Evolutionary conservation across 2,113 vertebrate species (phyloP), one percentile per base, ranked within the genome.

Genomic region (Menidia beryllina): DNA sequence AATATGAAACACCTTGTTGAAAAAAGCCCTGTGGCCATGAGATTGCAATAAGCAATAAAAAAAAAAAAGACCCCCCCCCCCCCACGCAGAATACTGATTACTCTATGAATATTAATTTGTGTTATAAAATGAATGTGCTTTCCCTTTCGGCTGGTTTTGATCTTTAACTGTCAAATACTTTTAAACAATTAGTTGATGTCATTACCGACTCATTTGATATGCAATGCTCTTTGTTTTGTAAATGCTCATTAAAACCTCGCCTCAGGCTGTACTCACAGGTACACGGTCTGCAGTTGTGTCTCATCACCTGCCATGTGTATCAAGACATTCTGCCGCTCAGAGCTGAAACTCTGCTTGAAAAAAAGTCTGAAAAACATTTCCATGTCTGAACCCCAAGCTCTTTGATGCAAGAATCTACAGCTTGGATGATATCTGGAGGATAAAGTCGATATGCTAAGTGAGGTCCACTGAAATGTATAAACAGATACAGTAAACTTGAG

Each of bases 211-310:
- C 69, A 74, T 85, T 86, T 84, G 36, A 83, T 78, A 72, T 86
- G 80, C 78, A 66, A 41, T 55, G 57, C 12, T 77, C 71, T 85
- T 84, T 80, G 69, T 89, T 88, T 86, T 75, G 50, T 78, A 80
- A 91, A 91, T 71, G 60, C 87, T 91, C 83, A 91, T 91, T 93
- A 92, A 90, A 87, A 86, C 63, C 47, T 69, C 0, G 66, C 90
- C 85, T 86, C 54, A 19, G 84, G 87, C 84, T 64, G 76, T 76
- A 62, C 58, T 60, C 59, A 73, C 74, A 81, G 79, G 72, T 87
- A 84, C 65, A 71, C 51, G 65, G 70, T 68, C 72, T 59, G 75
- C 71, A 66, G 75, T 75, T 74, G 67, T 64, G 77, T 55, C 66
- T 79, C 75, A 71, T 81, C 67, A 49, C 71, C 75, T 72, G 80